A percentile compares a stretch with the other conserved stretches of the same genome.
These are phyloP conservation scores for Plagiodera versicolora DNA, from an alignment of 2,888 invertebrate genomes.

Conservation along the genomic window DNA sequence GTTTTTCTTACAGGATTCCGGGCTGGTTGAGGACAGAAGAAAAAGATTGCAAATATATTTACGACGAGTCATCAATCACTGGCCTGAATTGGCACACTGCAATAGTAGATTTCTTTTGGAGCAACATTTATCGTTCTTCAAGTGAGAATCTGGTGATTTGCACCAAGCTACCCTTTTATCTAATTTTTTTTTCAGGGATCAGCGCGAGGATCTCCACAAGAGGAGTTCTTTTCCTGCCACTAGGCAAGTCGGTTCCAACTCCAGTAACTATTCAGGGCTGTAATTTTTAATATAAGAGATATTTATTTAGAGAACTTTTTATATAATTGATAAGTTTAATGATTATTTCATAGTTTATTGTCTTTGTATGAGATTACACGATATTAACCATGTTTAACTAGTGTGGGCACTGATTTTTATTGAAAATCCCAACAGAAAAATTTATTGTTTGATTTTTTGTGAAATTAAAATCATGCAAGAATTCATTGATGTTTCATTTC, in stretches of 20 bases:
- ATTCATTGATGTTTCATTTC: no score
- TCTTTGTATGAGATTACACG: not conserved
- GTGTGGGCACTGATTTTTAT: not conserved
- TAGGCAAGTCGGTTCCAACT: constrained; percentile 36
- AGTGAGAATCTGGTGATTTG: constrained; percentile 57
- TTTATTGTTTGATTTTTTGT: no score
- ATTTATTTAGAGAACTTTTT: constrained; percentile 14
- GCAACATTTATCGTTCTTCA: constrained; percentile 84
- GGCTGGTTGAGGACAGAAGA: constrained; percentile 86
- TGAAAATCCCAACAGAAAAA: no score
- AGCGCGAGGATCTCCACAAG: constrained; percentile 43
- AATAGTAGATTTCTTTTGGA: constrained; percentile 78
- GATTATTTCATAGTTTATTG: not conserved
- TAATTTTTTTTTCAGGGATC: constrained; percentile 45
- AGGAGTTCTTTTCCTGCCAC: constrained; percentile 43
- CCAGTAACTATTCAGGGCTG: constrained; percentile 51
- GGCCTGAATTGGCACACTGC: constrained; percentile 76
- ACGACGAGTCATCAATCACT: constrained; percentile 77
- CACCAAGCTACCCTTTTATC: not conserved
- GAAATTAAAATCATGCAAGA: no score
- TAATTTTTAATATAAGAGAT: constrained; percentile 34
- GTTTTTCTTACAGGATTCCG: constrained; percentile 66
- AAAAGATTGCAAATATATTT: constrained; percentile 85
- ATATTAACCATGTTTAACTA: not conserved
- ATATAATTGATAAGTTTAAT: not conserved